Conservation (phyloP, 2,113 vertebrate genomes). For the Otis tarda region DNA sequence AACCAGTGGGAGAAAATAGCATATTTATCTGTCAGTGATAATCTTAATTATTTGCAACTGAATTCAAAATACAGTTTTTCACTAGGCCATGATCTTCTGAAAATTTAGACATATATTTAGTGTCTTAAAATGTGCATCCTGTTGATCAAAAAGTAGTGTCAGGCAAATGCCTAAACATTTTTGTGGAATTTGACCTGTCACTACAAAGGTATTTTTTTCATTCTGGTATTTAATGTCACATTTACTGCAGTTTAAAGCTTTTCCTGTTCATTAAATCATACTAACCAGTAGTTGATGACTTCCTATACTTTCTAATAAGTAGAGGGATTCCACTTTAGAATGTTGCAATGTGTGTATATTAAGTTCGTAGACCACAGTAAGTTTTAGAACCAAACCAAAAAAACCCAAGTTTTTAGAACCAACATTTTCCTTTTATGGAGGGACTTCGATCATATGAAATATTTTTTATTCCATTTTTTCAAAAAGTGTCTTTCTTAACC, state of each 20-base stretch:
- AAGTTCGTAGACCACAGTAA: neutral
- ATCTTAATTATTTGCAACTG: neutral
- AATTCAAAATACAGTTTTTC: neutral
- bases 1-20: neutral
- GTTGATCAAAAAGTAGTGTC: neutral
- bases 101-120: neutral
- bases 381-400: neutral
- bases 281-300: neutral
- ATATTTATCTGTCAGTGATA: neutral
- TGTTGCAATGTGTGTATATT: neutral
- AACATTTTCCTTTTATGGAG: neutral
- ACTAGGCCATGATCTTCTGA: neutral
- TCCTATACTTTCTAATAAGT: neutral
- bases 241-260: neutral
- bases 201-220: neutral
- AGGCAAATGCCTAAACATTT: neutral
- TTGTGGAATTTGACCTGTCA: neutral
- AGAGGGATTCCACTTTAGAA: neutral
- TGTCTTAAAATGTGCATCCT: neutral
- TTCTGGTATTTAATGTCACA: neutral
- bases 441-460: neutral
- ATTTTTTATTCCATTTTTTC: neutral
- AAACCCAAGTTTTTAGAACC: neutral
- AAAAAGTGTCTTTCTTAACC: neutral
- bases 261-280: neutral